phyloP scores from a whole-genome alignment of 2,888 invertebrate genomes.

The Urechis unicinctus region DNA sequence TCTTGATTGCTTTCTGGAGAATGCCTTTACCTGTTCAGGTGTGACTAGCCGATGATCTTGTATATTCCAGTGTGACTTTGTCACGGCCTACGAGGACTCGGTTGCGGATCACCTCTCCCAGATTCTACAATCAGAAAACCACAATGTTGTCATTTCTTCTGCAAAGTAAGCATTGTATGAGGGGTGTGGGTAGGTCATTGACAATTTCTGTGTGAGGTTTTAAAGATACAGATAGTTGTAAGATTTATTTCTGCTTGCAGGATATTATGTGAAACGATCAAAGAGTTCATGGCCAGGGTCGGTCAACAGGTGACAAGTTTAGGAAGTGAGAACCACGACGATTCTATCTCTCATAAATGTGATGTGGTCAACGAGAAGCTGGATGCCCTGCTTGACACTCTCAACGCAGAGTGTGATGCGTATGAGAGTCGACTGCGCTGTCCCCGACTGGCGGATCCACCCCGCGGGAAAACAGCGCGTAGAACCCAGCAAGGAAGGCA shows the following conservation, averaged over 20 bases:
- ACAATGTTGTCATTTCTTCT: slow-evolving; percentile 65
- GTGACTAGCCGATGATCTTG: background rate
- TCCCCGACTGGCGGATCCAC: too few species aligned
- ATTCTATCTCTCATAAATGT: slow-evolving; percentile 51
- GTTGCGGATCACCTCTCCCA: slow-evolving; percentile 75
- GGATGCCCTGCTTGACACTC: slow-evolving; percentile 65
- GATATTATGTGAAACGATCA: slow-evolving; percentile 71
- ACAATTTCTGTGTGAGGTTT: too few species aligned
- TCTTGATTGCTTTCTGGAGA: too few species aligned
- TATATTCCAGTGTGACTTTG: slow-evolving; percentile 47
- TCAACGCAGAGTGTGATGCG: slow-evolving; percentile 63
- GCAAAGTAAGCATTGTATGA: slow-evolving; percentile 58
- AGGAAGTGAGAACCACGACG: slow-evolving; percentile 3
- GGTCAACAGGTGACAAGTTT: slow-evolving; percentile 35
- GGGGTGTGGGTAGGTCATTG: too few species aligned
- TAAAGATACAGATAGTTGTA: too few species aligned
- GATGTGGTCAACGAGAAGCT: slow-evolving; percentile 70
- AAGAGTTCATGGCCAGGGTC: slow-evolving; percentile 63
- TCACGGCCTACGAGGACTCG: slow-evolving; percentile 70
- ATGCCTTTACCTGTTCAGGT: too few species aligned
- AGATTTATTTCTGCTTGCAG: slow-evolving; percentile 33
- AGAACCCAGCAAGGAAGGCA: too few species aligned
- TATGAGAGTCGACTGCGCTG: too few species aligned
- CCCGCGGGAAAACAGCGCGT: too few species aligned
- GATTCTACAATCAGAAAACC: slow-evolving; percentile 76